phyloP scores from a whole-genome alignment of 92 coral and sea anemone species.

The Zoanthus sansibaricus region DNA sequence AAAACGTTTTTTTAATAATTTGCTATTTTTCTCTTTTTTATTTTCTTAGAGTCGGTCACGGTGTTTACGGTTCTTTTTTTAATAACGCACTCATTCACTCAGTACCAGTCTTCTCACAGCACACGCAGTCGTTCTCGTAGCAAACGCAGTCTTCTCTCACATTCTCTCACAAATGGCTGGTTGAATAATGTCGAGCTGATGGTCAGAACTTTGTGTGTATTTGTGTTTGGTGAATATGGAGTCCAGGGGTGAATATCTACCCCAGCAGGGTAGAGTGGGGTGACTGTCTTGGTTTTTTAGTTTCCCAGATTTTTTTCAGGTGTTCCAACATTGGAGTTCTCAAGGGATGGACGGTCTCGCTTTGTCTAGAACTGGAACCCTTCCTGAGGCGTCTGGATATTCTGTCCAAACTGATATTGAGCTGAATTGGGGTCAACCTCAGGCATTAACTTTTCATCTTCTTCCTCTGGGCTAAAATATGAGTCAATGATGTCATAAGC shows the following conservation, averaged over 20 bases:
- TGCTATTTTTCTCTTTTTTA: neutral
- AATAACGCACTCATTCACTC: slow-evolving; percentile 11
- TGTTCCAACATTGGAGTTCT: neutral
- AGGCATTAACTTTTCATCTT: slow-evolving; percentile 91
- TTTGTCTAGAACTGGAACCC: slow-evolving; percentile 87
- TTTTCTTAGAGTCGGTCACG: neutral
- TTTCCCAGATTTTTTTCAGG: neutral
- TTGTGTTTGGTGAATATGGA: neutral
- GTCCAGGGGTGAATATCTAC: neutral
- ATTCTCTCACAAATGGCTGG: slow-evolving; percentile 45
- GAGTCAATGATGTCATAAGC: slow-evolving; percentile 95
- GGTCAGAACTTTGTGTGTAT: slow-evolving; percentile 31
- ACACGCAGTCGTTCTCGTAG: slow-evolving; percentile 35
- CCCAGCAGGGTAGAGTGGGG: neutral
- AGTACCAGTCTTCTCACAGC: slow-evolving; percentile 45
- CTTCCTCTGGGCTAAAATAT: slow-evolving; percentile 94
- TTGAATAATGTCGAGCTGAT: slow-evolving; percentile 40
- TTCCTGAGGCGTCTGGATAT: slow-evolving; percentile 81
- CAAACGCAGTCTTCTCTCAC: slow-evolving; percentile 51
- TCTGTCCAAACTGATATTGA: slow-evolving; percentile 90
- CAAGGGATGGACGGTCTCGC: neutral
- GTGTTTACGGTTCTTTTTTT: neutral
- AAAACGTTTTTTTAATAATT: too few species aligned
- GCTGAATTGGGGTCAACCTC: slow-evolving; percentile 75
- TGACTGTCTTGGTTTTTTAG: neutral